phyloP scores from a whole-genome alignment of 2,113 vertebrate species.

The Tinamus guttatus region DNA sequence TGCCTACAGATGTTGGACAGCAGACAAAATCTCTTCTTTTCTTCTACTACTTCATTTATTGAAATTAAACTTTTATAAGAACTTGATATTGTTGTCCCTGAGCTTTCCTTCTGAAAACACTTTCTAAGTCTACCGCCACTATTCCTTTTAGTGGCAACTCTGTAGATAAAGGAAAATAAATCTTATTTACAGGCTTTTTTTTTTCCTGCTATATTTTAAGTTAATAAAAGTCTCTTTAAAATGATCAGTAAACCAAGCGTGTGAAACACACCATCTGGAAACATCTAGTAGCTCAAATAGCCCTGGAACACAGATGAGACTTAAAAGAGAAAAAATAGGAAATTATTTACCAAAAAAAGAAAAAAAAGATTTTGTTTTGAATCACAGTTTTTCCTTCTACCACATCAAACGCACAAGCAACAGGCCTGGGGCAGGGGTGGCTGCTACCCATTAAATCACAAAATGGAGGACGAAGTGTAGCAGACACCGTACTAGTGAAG shows the following conservation, averaged over 20 bases:
- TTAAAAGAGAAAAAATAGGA: neutral
- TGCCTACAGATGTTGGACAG: neutral
- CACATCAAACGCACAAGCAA: slow-evolving; percentile 43
- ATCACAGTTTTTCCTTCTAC: neutral
- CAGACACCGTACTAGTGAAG: neutral
- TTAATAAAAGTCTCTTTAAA: slow-evolving; percentile 2
- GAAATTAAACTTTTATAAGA: neutral
- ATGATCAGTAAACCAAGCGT: neutral
- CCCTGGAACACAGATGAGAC: neutral
- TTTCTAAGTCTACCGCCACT: neutral
- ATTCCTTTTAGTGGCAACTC: neutral
- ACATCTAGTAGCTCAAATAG: neutral
- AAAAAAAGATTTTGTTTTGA: neutral
- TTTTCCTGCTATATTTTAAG: neutral
- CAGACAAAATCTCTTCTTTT: neutral
- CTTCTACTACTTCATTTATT: neutral
- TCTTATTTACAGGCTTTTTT: neutral
- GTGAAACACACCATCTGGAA: slow-evolving; percentile 2
- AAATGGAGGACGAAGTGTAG: neutral
- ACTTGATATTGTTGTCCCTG: neutral
- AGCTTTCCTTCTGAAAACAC: neutral
- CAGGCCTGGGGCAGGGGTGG: neutral
- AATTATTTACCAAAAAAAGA: neutral
- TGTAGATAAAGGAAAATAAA: neutral
- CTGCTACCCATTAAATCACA: slow-evolving; percentile 62